Evolutionary conservation across 92 coral and sea anemone genomes (phyloP).

Genomic region (Scolanthus callimorphus): DNA sequence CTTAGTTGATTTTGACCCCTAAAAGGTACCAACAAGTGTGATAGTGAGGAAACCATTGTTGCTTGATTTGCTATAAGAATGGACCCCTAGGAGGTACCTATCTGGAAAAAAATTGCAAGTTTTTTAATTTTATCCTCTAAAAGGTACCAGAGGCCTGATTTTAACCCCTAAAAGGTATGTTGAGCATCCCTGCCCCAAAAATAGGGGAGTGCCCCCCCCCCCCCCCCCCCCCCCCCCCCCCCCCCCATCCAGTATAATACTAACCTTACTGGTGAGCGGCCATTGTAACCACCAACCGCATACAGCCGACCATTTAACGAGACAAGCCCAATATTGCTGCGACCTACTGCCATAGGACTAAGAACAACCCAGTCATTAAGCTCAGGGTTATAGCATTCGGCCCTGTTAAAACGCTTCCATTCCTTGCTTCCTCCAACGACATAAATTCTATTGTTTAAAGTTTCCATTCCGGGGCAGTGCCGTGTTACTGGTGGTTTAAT

Average conservation of each 20-base stretch:
- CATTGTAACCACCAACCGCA: conserved; percentile 97
- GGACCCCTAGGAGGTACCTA: too few species aligned
- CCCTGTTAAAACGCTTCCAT: conserved; percentile 81
- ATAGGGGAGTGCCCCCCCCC: too few species aligned
- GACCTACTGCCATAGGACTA: conserved; percentile 69
- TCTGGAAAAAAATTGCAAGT: too few species aligned
- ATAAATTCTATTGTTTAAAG: conserved; percentile 66
- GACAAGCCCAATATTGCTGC: conserved; percentile 92
- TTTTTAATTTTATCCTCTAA: too few species aligned
- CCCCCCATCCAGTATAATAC: not conserved
- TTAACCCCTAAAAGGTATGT: too few species aligned
- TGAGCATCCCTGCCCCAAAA: too few species aligned
- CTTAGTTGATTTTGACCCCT: too few species aligned
- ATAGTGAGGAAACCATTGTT: too few species aligned
- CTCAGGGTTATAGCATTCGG: conserved; percentile 85
- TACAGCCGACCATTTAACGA: conserved; percentile 68
- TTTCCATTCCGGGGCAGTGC: conserved; percentile 93
- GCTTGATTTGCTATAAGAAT: too few species aligned
- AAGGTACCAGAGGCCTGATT: too few species aligned
- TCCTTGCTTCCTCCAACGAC: conserved; percentile 95
- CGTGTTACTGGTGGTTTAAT: conserved; percentile 68
- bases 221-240: not conserved
- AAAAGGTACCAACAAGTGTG: too few species aligned
- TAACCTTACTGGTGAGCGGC: conserved; percentile 82
- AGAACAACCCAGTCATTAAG: conserved; percentile 66